Evolutionary conservation across 2,113 vertebrate species (phyloP), one percentile per base, ranked within the genome.

Genomic region (Numida meleagris): DNA sequence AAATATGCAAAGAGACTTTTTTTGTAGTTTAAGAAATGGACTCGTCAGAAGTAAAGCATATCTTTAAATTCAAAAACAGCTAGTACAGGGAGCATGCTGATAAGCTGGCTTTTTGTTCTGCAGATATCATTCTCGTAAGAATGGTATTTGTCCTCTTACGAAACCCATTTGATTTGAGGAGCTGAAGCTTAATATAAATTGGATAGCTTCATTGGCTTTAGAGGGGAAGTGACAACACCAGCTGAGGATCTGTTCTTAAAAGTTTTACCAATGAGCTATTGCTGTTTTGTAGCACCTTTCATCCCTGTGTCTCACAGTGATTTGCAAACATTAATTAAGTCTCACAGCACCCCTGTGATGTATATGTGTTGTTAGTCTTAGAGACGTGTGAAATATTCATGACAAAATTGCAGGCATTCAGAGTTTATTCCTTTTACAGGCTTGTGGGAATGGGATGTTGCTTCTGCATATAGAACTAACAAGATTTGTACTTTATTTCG

Each of bases 281-380:
- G 58, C 66, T 94, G 72, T 40, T 95, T 76, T 86, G 57, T 95
- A 75, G 46, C 95, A 94, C 88, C 76, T 94, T 91, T 94, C 57
- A 71, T 93, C 65, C 66, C 23, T 4, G 14, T 63, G 80, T 81
- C 88, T 95, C 75, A 16, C 72, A 78, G 85, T 86, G 93, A 95
- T 91, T 88, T 96, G 82, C 87, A 95, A 88, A 95, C 46, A 51
- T 94, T 88, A 94, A 92, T 92, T 96, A 93, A 93, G 51, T 66
- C 93, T 93, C 61, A 61, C 77, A 86, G 40, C 91, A 90, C 73
- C 70, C 61, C 57, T 91, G 38, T 93, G 85, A 91, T 91, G 62
- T 81, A 80, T 79, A 57, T 94, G 93, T 77, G 82, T 82, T 93
- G 78, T 93, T 94, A 90, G 71, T 82, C 81, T 75, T 80, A 48